Evolutionary conservation across 1,140 invertebrate species (phyloP).

Genomic region (Drosophila obscura): DNA sequence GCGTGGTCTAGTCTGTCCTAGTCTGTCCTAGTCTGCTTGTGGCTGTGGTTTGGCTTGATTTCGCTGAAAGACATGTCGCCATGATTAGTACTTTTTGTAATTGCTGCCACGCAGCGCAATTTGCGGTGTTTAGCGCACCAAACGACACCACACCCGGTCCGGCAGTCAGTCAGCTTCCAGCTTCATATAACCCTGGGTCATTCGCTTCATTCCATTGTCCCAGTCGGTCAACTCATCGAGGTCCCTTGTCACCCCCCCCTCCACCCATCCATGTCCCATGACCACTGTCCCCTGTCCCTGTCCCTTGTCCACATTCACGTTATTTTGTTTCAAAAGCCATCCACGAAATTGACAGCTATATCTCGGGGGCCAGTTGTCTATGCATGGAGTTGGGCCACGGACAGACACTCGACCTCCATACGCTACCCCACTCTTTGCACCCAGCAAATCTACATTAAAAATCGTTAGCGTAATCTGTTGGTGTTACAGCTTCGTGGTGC

Average conservation of each 20-base stretch:
- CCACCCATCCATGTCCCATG: neutral
- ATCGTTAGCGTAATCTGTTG: constrained; percentile 62
- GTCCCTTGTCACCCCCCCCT: constrained; percentile 1
- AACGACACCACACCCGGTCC: constrained; percentile 57
- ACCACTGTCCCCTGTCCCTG: constrained; percentile 6
- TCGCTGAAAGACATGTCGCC: constrained; percentile 57
- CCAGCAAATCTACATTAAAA: constrained; percentile 53
- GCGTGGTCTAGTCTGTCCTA: constrained; percentile 26
- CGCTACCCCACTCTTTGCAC: neutral
- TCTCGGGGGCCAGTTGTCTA: constrained; percentile 36
- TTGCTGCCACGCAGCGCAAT: constrained; percentile 74
- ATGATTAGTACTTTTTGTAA: constrained; percentile 79
- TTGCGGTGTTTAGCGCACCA: constrained; percentile 74
- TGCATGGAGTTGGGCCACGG: constrained; percentile 29
- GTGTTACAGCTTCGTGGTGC: constrained; percentile 29
- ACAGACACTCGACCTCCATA: neutral
- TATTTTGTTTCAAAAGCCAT: constrained; percentile 76
- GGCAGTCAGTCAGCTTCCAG: constrained; percentile 11
- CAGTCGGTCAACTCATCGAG: constrained; percentile 42
- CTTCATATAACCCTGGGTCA: constrained; percentile 28
- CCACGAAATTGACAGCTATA: constrained; percentile 67
- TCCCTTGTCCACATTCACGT: constrained; percentile 38
- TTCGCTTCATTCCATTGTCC: constrained; percentile 32
- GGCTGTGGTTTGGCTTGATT: constrained; percentile 56
- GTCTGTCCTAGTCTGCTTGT: constrained; percentile 41